Percentiles rank a stretch among this genome's conserved stretches.
phyloP scores from a whole-genome alignment of 2,888 invertebrate species.

The Aleiodes testaceus region DNA sequence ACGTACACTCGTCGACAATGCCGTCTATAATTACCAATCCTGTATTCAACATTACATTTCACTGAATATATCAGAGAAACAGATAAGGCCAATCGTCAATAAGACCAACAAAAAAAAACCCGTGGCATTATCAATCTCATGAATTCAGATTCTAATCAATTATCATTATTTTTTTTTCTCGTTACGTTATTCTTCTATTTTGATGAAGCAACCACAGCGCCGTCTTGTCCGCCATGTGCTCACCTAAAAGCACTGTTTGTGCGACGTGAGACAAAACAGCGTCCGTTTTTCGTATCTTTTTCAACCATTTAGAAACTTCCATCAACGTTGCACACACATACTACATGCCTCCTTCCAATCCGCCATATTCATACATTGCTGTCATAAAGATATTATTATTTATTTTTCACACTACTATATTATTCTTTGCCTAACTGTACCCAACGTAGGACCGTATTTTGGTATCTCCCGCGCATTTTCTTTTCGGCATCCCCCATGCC shows the following conservation, averaged over 20 bases:
- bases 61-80: not conserved
- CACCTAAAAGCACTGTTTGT: conserved; percentile 42
- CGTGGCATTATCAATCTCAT: not conserved
- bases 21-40: conserved; percentile 64
- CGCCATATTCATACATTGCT: conserved; percentile 60
- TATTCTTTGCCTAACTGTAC: not conserved
- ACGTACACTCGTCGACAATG: conserved; percentile 56
- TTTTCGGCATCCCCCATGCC: conserved; percentile 46
- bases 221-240: conserved; percentile 58
- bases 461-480: conserved; percentile 68
- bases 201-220: conserved; percentile 13
- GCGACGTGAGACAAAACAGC: conserved; percentile 22
- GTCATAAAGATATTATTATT: conserved; percentile 43
- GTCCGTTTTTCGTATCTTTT: conserved; percentile 34
- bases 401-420: not conserved
- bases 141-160: conserved; percentile 15
- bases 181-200: conserved; percentile 17
- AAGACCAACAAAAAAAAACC: not conserved
- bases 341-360: conserved; percentile 22
- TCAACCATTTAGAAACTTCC: conserved; percentile 18
- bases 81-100: not conserved
- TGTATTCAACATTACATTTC: conserved; percentile 22
- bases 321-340: conserved; percentile 1
- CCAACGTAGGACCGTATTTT: conserved; percentile 52
- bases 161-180: conserved; percentile 12